These are phyloP conservation scores for Mola mola DNA, from an alignment of 2,113 vertebrate genomes.

Conservation along the genomic window DNA sequence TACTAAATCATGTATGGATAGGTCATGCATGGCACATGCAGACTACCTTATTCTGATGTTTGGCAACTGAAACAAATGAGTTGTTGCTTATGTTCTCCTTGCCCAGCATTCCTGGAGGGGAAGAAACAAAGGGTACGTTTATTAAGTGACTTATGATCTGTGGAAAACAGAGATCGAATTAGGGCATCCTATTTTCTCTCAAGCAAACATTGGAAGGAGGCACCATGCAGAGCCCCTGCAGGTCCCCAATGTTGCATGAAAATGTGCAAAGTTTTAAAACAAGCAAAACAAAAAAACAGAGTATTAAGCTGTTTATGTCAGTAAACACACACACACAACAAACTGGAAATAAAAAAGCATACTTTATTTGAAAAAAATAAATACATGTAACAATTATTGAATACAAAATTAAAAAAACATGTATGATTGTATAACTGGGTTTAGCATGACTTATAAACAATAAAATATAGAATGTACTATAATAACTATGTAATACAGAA, in stretches of 20 bases:
- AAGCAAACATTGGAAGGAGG: too few species aligned
- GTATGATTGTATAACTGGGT: too few species aligned
- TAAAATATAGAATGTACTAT: too few species aligned
- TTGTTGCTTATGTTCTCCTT: constrained; percentile 90
- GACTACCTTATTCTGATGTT: constrained; percentile 89
- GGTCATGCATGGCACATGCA: neutral
- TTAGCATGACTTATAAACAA: too few species aligned
- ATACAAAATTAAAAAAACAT: too few species aligned
- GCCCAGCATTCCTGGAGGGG: constrained; percentile 88
- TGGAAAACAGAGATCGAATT: neutral
- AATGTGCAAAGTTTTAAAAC: neutral
- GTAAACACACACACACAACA: neutral
- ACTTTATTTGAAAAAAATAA: too few species aligned
- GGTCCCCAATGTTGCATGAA: neutral
- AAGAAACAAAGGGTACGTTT: constrained; percentile 1
- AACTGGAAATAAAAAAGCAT: too few species aligned
- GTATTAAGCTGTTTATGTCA: neutral
- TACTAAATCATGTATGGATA: neutral
- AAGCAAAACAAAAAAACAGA: neutral
- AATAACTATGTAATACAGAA: too few species aligned
- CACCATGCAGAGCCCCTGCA: neutral
- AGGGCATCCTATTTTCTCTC: neutral
- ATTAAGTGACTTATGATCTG: neutral
- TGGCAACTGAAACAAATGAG: constrained; percentile 84
- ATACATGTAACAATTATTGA: too few species aligned